phyloP scores from a whole-genome alignment of 2,113 vertebrate genomes.

The Mobula birostris region DNA sequence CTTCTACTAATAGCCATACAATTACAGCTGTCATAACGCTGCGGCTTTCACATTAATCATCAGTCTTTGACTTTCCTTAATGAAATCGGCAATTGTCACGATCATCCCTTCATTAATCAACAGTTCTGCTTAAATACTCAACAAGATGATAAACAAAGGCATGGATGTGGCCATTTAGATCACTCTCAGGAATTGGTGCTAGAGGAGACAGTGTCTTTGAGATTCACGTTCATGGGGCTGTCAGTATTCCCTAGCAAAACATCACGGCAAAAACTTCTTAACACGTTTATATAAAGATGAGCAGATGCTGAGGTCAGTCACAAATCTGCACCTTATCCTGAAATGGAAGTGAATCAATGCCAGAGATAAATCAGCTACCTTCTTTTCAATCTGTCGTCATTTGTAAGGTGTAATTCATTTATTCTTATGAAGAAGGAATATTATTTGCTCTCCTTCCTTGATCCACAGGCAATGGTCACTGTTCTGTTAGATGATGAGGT shows the following conservation, averaged over 20 bases:
- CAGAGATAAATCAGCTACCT: neutral
- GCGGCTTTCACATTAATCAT: constrained; percentile 4
- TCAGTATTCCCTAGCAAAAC: neutral
- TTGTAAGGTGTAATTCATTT: neutral
- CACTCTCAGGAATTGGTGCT: neutral
- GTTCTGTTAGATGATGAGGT: neutral
- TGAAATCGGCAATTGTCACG: constrained; percentile 15
- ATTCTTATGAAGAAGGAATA: neutral
- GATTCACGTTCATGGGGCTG: neutral
- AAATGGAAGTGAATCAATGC: neutral
- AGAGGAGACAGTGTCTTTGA: neutral
- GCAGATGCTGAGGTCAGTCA: constrained; percentile 13
- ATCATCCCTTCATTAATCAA: constrained; percentile 8
- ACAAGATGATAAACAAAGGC: neutral
- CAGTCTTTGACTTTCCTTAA: neutral
- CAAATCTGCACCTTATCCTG: neutral
- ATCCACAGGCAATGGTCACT: neutral
- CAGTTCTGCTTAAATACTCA: constrained; percentile 11
- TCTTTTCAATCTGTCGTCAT: neutral
- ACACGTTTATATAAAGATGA: neutral
- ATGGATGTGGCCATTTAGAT: neutral
- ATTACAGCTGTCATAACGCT: constrained; percentile 25
- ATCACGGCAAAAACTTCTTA: neutral
- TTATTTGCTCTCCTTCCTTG: neutral
- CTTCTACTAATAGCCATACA: constrained; percentile 20